Percentiles rank a stretch among this genome's conserved stretches.
These are phyloP conservation scores for Perdix hodgsoniae DNA, from an alignment of 2,797 vertebrate species.

Conservation along the genomic window DNA sequence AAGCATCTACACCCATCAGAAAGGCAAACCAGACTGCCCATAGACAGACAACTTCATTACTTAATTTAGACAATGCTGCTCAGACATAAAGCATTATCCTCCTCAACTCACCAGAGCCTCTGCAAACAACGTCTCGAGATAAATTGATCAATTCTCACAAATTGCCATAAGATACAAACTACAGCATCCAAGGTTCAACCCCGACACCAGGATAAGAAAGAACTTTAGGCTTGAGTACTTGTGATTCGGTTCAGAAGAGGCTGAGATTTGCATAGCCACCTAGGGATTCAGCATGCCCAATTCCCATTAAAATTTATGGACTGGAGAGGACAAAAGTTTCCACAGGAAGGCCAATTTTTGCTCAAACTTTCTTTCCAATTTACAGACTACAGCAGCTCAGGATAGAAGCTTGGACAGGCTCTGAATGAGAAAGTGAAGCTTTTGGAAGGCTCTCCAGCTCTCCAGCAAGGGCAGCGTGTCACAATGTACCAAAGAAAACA, in stretches of 20 bases:
- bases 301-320: neutral
- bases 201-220: neutral
- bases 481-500: neutral
- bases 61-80: neutral
- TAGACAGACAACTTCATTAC: neutral
- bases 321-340: neutral
- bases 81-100: neutral
- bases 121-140: neutral
- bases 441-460: neutral
- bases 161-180: neutral
- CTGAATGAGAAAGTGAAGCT: neutral
- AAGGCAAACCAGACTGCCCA: neutral
- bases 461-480: neutral
- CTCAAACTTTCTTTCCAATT: neutral
- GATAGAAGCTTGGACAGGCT: neutral
- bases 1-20: neutral
- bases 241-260: neutral
- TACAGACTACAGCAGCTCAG: neutral
- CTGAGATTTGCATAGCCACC: neutral
- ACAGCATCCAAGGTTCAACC: neutral
- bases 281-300: neutral
- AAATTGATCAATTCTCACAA: neutral
- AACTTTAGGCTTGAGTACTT: neutral
- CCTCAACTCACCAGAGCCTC: neutral
- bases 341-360: neutral